Evolutionary conservation across 1,140 invertebrate species (phyloP), one percentile per base, ranked within the genome.

Genomic region (Arctopsyche grandis): DNA sequence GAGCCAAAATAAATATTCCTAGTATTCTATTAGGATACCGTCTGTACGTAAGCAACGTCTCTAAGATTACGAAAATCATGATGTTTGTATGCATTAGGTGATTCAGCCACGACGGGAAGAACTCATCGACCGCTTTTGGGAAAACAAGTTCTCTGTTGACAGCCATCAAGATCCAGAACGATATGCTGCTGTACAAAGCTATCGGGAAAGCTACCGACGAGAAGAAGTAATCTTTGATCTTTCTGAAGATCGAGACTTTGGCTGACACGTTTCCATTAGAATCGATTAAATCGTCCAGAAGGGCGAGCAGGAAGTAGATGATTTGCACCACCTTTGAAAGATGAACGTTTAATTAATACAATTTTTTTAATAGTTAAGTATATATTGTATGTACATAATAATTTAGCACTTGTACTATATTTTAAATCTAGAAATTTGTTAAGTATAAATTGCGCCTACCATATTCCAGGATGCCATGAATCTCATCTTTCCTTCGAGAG

Each of bases 51-150:
- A 91, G 89, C 14, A 93, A 85, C 83, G 94, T 88, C 87, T 96
- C 94, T 52, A 94, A 83, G 0, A 93, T 58, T 22, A 92, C 92
- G 83, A 94, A 93, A 0, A 94, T 87, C 83, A 94, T 88, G 60
- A 95, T 92, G 80, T 92, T 91, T 0, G 94, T 95, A 84, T 96
- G 94, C 91, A 97, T 93, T 0, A 95, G 88, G 87, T 98, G 97
- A 86, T 98, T 98, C 5, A 97, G 85, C 96, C 96, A 97, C 70
- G 85, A 86, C 9, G 82, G 87, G 80, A 84, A 85, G 77, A 93
- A 92, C 46, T 90, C 87, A 84, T 97, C 96, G 26, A 98, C 84
- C 0, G 88, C 88, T 83, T 91, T 92, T 0, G 97, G 97, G 84
- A 97, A 94, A 5, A 98, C 91, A 0, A 90, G 80, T 84, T 97